These are phyloP conservation scores for Lysandra bellargus DNA, from an alignment of 2,888 invertebrate genomes.

Conservation along the genomic window DNA sequence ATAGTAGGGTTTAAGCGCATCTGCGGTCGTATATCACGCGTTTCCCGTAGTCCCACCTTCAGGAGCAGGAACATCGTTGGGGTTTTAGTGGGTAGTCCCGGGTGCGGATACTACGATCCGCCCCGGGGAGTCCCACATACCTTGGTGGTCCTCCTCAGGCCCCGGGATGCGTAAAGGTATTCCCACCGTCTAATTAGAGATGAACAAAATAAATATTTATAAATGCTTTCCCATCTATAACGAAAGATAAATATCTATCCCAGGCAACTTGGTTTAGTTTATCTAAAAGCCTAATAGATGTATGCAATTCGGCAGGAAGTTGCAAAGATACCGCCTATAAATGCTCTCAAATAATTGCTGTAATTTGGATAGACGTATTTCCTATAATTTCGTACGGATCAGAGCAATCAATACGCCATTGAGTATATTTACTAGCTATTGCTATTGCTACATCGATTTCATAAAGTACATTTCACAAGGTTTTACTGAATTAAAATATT, in stretches of 20 bases:
- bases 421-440: neutral
- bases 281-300: neutral
- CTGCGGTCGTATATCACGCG: no score
- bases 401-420: neutral
- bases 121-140: no score
- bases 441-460: neutral
- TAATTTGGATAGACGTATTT: neutral
- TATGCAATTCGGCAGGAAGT: neutral
- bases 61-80: no score
- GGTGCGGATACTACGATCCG: no score
- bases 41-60: no score
- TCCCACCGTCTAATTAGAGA: no score
- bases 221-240: no score
- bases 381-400: neutral
- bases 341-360: neutral
- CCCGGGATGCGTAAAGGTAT: no score
- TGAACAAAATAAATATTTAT: no score
- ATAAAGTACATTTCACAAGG: neutral
- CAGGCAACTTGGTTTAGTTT: neutral
- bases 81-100: no score
- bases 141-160: no score
- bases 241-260: neutral
- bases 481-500: neutral
- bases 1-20: no score
- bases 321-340: neutral